These are phyloP conservation scores for Scytalopus superciliaris DNA, from an alignment of 2,113 vertebrate species.

Conservation along the genomic window DNA sequence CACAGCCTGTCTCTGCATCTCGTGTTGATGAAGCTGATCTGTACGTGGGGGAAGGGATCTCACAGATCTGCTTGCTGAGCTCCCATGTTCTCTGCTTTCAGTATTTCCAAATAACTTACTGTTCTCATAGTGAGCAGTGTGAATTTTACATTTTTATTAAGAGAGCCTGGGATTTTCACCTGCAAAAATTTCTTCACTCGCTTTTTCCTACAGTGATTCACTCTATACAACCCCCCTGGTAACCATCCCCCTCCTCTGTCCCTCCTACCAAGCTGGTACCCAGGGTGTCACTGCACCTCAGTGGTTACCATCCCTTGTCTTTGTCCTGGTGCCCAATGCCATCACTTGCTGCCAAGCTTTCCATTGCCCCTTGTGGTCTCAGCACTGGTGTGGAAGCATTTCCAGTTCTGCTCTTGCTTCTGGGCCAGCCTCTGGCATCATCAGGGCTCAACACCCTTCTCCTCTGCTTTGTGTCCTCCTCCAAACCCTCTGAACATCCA, in stretches of 20 bases:
- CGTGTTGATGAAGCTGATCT: neutral
- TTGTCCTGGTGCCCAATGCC: neutral
- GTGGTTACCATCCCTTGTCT: neutral
- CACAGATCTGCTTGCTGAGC: neutral
- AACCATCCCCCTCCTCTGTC: neutral
- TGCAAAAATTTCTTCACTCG: neutral
- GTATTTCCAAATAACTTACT: neutral
- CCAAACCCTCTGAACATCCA: neutral
- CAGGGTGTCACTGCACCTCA: accelerated
- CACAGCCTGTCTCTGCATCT: neutral
- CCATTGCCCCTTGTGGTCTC: neutral
- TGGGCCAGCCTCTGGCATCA: neutral
- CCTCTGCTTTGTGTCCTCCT: neutral
- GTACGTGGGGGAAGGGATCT: neutral
- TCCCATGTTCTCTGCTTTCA: neutral
- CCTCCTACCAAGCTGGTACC: neutral
- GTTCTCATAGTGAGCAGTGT: neutral
- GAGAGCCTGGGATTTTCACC: neutral
- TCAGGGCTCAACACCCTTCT: neutral
- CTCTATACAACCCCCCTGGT: neutral
- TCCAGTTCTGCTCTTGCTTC: neutral
- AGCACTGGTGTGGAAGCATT: neutral
- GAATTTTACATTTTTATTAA: neutral
- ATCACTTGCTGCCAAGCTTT: neutral
- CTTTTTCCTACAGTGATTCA: neutral